phyloP scores from a whole-genome alignment of 2,797 vertebrate species.

The Eulemur albifrons region DNA sequence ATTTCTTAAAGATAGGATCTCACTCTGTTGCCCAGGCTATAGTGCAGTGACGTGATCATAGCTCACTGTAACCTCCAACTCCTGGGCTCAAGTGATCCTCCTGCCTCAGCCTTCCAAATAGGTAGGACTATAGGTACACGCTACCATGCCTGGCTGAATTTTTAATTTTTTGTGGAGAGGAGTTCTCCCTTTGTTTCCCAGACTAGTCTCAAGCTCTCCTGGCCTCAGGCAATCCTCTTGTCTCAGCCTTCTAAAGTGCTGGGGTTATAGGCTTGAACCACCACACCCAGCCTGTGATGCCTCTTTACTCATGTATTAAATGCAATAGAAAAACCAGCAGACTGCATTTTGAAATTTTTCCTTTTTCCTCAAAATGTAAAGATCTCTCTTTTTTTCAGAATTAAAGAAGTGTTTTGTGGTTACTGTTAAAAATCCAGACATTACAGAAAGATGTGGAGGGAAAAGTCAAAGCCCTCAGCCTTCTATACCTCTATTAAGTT shows the following conservation, averaged over 20 bases:
- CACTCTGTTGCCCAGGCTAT: not conserved
- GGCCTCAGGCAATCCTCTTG: not conserved
- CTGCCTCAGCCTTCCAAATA: not conserved
- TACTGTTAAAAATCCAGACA: not conserved
- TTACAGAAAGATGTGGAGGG: not conserved
- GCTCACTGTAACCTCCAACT: not conserved
- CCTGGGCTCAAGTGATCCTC: not conserved
- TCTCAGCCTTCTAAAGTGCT: not conserved
- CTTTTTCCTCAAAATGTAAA: not conserved
- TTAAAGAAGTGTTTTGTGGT: not conserved
- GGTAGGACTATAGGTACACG: not conserved
- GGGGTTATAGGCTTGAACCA: not conserved
- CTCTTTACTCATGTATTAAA: not conserved
- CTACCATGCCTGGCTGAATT: not conserved
- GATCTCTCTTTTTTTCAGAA: not conserved
- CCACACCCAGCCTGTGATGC: not conserved
- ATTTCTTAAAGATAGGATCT: not conserved
- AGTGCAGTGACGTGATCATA: not conserved
- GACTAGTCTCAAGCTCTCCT: not conserved
- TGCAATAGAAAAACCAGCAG: not conserved
- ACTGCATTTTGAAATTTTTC: not conserved
- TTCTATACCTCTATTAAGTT: not conserved
- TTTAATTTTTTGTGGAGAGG: not conserved
- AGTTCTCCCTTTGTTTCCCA: not conserved
- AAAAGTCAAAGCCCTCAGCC: not conserved